phyloP scores from a whole-genome alignment of 2,888 invertebrate genomes.

The Trissoscelio sp. region DNA sequence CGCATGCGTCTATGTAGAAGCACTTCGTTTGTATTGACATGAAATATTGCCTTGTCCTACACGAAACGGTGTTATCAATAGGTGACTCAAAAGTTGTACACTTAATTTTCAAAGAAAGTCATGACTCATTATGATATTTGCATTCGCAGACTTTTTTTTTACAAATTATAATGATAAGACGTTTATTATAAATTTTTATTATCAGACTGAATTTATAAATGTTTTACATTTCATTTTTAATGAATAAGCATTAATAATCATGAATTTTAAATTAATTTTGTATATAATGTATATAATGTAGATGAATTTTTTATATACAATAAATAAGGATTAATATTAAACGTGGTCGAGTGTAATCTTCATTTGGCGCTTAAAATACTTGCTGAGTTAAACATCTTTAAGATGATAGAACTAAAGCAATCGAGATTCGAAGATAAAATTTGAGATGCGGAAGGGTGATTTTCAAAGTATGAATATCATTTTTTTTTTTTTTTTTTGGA shows the following conservation, averaged over 20 bases:
- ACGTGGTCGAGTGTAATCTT: neutral
- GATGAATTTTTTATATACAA: too few relatives aligned
- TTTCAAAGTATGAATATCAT: too few relatives aligned
- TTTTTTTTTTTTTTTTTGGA: too few relatives aligned
- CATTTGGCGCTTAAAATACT: neutral
- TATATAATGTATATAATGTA: too few relatives aligned
- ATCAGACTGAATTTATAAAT: too few relatives aligned
- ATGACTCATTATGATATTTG: conserved; percentile 17
- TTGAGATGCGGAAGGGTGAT: too few relatives aligned
- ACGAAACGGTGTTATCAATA: conserved; percentile 21
- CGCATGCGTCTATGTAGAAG: neutral
- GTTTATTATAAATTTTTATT: neutral
- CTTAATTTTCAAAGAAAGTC: conserved; percentile 22
- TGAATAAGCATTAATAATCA: too few relatives aligned
- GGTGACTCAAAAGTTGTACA: conserved; percentile 15
- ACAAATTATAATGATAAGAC: neutral
- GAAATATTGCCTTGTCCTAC: conserved; percentile 1
- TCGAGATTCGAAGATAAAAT: too few relatives aligned
- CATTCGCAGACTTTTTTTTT: conserved; percentile 14
- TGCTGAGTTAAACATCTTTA: neutral
- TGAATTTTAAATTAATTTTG: too few relatives aligned
- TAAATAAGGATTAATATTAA: neutral
- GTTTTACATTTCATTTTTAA: too few relatives aligned
- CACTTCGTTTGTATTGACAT: neutral
- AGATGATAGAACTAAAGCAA: neutral